Percentiles rank a stretch among this genome's conserved stretches.
These are phyloP conservation scores for Drosophila gaucha DNA, from an alignment of 2,888 invertebrate genomes.

Conservation along the genomic window DNA sequence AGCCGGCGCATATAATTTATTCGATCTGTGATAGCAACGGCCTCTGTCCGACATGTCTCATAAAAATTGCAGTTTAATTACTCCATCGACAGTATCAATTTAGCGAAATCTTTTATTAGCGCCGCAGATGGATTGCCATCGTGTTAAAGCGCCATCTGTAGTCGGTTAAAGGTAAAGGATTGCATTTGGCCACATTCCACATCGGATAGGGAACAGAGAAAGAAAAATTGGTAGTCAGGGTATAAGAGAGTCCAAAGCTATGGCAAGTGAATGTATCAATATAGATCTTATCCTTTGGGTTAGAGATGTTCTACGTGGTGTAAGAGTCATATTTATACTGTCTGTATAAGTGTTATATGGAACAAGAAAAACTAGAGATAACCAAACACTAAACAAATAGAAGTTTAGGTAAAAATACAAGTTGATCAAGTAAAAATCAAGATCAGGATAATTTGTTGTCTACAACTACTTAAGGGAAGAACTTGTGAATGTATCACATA, in stretches of 20 bases:
- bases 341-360: neutral
- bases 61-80: conserved; percentile 85
- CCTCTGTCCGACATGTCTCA: conserved; percentile 84
- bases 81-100: conserved; percentile 85
- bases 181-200: conserved; percentile 25
- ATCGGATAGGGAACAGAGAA: neutral
- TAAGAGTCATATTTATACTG: neutral
- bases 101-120: conserved; percentile 82
- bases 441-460: no score
- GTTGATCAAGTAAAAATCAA: no score
- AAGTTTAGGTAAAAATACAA: no score
- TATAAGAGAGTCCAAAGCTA: neutral
- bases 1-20: conserved; percentile 82
- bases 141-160: conserved; percentile 79
- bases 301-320: neutral
- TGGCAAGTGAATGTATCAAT: conserved; percentile 3
- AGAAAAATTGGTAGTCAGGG: neutral
- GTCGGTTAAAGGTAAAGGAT: conserved; percentile 56
- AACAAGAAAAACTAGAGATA: no score
- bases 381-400: no score
- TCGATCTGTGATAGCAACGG: conserved; percentile 83
- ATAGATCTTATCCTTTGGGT: neutral
- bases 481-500: no score
- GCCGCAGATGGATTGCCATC: conserved; percentile 82
- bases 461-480: no score